Evolutionary conservation across 2,113 vertebrate species (phyloP).

Genomic region (Phylloscopus trochiloides): DNA sequence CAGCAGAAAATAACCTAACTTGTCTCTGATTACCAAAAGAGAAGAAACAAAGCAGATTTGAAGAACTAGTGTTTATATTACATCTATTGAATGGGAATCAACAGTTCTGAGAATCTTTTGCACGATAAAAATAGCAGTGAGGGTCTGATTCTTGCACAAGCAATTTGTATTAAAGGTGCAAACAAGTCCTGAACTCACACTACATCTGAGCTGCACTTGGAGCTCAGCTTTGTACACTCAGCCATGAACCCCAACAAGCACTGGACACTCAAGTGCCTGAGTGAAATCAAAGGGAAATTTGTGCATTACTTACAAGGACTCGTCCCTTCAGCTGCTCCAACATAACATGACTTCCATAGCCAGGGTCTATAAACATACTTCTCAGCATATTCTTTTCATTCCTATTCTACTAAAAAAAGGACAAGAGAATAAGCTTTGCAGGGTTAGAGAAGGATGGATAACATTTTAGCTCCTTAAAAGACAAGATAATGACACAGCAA

Average conservation of each 20-base stretch:
- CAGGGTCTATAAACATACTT: background rate
- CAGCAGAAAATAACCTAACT: background rate
- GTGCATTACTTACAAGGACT: background rate
- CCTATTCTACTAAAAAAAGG: background rate
- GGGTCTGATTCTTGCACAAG: background rate
- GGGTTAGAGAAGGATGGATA: background rate
- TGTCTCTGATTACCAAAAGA: background rate
- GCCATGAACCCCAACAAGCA: background rate
- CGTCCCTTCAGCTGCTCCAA: background rate
- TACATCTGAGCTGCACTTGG: background rate
- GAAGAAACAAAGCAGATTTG: background rate
- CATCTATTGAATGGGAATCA: background rate
- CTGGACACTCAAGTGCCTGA: background rate
- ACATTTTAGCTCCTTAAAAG: background rate
- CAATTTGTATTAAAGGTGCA: background rate
- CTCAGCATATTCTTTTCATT: background rate
- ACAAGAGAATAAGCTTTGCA: background rate
- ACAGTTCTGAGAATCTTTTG: background rate
- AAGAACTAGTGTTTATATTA: background rate
- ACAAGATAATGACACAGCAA: background rate
- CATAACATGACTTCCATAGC: background rate
- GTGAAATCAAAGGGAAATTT: background rate
- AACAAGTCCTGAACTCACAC: background rate
- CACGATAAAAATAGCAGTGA: background rate
- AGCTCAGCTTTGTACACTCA: background rate